Percentiles rank a stretch among this genome's conserved stretches.
Conservation (phyloP, 2,113 vertebrate species). For the Ceyx melanurus region DNA sequence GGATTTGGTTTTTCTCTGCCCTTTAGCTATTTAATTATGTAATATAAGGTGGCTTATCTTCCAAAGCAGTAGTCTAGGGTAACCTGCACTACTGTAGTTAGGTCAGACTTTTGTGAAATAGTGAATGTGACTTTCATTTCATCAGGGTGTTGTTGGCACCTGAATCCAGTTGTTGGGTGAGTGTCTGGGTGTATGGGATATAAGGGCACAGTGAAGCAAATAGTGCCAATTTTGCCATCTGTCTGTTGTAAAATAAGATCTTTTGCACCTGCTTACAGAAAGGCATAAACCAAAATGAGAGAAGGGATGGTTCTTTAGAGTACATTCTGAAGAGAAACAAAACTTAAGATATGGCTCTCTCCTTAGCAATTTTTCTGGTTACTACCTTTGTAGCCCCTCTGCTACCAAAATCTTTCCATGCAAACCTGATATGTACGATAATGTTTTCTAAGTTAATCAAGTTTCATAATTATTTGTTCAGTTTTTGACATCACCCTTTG, state of each 20-base stretch:
- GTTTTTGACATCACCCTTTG: neutral
- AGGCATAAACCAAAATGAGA: neutral
- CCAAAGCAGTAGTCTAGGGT: neutral
- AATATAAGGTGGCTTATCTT: neutral
- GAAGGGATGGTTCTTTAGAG: neutral
- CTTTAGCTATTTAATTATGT: neutral
- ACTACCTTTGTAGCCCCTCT: neutral
- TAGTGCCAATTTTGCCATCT: constrained; percentile 26
- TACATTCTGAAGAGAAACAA: neutral
- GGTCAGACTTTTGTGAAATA: neutral
- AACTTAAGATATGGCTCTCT: neutral
- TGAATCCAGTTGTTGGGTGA: neutral
- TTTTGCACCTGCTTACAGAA: neutral
- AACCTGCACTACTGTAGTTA: neutral
- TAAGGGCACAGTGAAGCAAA: neutral
- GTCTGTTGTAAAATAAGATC: neutral
- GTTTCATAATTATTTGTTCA: neutral
- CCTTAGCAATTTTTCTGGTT: neutral
- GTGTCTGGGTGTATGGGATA: neutral
- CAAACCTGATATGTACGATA: too few relatives aligned
- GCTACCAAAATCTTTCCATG: neutral
- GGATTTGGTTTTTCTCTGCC: neutral
- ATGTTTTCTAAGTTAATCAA: neutral
- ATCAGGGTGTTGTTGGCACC: neutral
- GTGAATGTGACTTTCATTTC: neutral